Conservation (phyloP, 2,113 vertebrate species). For the Pteropus alecto region DNA sequence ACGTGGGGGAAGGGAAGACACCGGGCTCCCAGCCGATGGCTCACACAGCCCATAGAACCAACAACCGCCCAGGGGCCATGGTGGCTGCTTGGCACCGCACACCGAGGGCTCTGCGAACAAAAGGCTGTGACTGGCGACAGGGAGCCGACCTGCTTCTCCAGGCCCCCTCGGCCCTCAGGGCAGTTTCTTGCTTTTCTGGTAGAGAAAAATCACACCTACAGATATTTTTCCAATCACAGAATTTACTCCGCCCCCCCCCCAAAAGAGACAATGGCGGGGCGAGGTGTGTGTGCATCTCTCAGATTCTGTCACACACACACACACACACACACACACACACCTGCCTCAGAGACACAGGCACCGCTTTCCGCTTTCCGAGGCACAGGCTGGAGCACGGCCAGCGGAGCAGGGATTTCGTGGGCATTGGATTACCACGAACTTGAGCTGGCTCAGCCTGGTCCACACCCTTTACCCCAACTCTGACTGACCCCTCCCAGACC, state of each 20-base stretch:
- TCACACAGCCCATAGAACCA: background rate
- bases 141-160: background rate
- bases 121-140: background rate
- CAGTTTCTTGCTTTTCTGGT: background rate
- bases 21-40: background rate
- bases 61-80: background rate
- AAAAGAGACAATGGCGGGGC: background rate
- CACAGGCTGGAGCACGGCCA: slow-evolving; percentile 49
- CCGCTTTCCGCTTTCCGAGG: slow-evolving; percentile 30
- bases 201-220: background rate
- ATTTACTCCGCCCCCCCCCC: background rate
- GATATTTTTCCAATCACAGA: background rate
- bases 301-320: background rate
- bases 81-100: background rate
- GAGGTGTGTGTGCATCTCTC: background rate
- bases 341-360: slow-evolving; percentile 30
- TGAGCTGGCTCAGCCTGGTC: background rate
- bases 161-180: background rate
- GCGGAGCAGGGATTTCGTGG: slow-evolving; percentile 37
- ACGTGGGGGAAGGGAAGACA: background rate
- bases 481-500: background rate
- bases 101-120: background rate
- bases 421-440: slow-evolving; percentile 46
- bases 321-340: background rate
- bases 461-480: background rate